These are phyloP conservation scores for Peromyscus aztecus DNA, from an alignment of 2,797 vertebrate genomes.

Conservation along the genomic window DNA sequence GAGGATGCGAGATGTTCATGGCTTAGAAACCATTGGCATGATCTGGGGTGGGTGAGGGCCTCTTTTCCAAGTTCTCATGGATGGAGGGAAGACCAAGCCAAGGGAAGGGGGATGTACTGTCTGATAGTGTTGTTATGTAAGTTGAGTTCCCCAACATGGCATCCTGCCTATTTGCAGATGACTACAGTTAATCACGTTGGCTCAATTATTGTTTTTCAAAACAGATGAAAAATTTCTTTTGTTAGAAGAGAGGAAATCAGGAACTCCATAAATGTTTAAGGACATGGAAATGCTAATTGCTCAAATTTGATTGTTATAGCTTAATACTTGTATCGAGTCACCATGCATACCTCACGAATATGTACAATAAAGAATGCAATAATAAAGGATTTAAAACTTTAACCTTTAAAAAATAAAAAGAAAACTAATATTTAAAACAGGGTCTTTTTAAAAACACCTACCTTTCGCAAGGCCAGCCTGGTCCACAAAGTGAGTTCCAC, in stretches of 20 bases:
- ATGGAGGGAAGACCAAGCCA: not conserved
- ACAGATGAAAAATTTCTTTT: constrained; percentile 44
- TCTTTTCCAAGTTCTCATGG: not conserved
- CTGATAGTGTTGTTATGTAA: not conserved
- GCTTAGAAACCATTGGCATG: not conserved
- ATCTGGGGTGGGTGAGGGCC: not conserved
- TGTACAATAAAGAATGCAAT: not conserved
- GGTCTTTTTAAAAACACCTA: not conserved
- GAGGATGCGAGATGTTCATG: not conserved
- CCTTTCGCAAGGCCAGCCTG: not conserved
- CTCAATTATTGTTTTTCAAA: constrained; percentile 53
- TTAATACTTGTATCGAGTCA: not conserved
- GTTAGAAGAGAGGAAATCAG: not conserved
- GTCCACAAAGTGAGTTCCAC: not conserved
- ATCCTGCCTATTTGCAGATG: not conserved
- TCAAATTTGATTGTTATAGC: not conserved
- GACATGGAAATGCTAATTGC: not conserved
- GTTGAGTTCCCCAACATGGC: not conserved
- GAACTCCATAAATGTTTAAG: not conserved
- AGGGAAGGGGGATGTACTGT: not conserved
- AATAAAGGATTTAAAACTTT: not conserved
- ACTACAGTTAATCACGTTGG: not conserved
- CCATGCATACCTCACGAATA: not conserved
- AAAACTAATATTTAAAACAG: constrained; percentile 49
- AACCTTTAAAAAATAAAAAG: constrained; percentile 34